Evolutionary conservation across 64 coral and sea anemone genomes (phyloP).

Genomic region (Actinia equina): DNA sequence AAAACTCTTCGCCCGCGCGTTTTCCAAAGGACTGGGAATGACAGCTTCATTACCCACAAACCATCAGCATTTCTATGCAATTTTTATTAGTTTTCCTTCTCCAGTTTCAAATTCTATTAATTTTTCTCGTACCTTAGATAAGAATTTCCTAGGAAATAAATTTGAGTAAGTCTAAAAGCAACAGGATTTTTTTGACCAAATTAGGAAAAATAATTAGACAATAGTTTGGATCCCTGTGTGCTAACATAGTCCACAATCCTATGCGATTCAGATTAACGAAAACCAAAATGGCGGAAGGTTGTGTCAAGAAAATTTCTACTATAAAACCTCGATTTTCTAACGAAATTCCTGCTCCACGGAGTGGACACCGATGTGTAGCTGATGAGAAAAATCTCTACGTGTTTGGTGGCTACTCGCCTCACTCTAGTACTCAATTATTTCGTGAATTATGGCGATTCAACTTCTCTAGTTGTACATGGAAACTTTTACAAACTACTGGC

Average conservation of each 20-base stretch:
- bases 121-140: neutral
- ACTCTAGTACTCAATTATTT: conserved; percentile 64
- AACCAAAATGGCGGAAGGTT: conserved; percentile 58
- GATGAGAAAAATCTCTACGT: conserved; percentile 83
- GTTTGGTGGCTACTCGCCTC: conserved; percentile 88
- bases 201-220: neutral
- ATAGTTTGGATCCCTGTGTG: neutral
- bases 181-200: neutral
- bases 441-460: conserved; percentile 90
- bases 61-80: neutral
- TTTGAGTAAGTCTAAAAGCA: neutral
- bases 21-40: neutral
- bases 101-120: neutral
- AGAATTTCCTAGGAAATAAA: neutral
- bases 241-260: neutral
- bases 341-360: conserved; percentile 62
- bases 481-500: conserved; percentile 56
- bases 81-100: neutral
- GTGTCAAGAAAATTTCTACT: conserved; percentile 8
- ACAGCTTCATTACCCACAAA: neutral
- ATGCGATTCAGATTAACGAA: neutral
- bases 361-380: conserved; percentile 91
- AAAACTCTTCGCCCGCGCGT: neutral
- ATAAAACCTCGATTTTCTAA: conserved; percentile 15
- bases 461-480: conserved; percentile 61